Base-by-base conservation (phyloP, 2,888 invertebrate genomes). In the Sarcophaga carnaria region DNA sequence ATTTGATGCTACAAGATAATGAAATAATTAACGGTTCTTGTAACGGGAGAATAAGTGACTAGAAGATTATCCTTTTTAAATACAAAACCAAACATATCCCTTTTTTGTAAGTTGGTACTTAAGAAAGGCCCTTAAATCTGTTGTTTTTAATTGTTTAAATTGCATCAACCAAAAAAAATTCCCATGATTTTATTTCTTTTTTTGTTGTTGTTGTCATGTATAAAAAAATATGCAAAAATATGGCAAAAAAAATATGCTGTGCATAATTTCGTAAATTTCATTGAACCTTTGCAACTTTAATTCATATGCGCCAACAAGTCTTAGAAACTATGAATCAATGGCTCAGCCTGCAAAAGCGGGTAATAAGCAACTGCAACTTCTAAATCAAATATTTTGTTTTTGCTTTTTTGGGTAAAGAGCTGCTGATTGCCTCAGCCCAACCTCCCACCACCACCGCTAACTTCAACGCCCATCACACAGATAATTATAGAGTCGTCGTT, bases 271-370 rank as follows among this genome's bases (percentile, higher is more conserved):
- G 69, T 12, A 69, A 70, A 69, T 20, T 20, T 37, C 4, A 49
- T 12, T 17, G 22, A n/a, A 17, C 66, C 64, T 47, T 64, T 83
- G 64, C 82, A 86, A 85, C 88, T 89, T 90, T 92, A 92, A 92
- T 91, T 91, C 91, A 91, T 90, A 91, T 92, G 92, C 92, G 92
- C 92, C 92, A 91, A 89, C 90, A 90, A 91, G 91, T 91, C 91
- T 91, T 86, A 54, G 54, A 84, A 77, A 82, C 71, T 22, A 71
- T 59, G 63, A 54, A 63, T 66, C 63, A 77, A 66, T 60, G 62
- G 63, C 62, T 74, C 37, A 8, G 2, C 37, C 10, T 0, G 17
- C 14, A 62, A 54, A 54, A 54, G 4, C 12, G 54, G 54, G 4
- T 54, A 54, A 54, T 54, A 54, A 54, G 54, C 54, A 54, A 54